Evolutionary conservation across 2,797 vertebrate genomes (phyloP).

Genomic region (Phoxinus dragarum): DNA sequence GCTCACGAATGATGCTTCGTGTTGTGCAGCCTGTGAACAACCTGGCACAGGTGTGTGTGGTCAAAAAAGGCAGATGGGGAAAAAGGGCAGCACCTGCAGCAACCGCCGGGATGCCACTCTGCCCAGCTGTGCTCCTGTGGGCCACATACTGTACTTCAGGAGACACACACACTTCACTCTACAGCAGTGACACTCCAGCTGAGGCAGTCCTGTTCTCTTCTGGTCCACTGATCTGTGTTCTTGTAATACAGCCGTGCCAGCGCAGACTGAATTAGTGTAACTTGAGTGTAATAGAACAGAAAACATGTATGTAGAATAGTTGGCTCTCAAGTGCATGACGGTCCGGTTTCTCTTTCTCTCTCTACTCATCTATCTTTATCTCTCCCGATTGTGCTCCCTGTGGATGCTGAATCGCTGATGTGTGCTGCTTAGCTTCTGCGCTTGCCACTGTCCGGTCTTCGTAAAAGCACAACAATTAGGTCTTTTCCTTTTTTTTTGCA

Average conservation of each 20-base stretch:
- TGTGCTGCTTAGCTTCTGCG: slow-evolving; percentile 34
- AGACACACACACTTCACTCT: slow-evolving; percentile 11
- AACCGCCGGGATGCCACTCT: slow-evolving; percentile 75
- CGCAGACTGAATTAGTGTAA: slow-evolving; percentile 63
- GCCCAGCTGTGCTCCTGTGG: slow-evolving; percentile 80
- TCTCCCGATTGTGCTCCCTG: background rate
- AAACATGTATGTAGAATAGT: slow-evolving; percentile 55
- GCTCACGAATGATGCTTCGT: slow-evolving; percentile 65
- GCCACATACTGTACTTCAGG: slow-evolving; percentile 65
- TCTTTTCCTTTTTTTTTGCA: background rate
- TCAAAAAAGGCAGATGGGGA: slow-evolving; percentile 48
- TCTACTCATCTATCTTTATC: background rate
- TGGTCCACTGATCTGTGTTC: slow-evolving; percentile 56
- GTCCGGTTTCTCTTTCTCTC: slow-evolving; percentile 1
- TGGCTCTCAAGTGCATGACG: slow-evolving; percentile 66
- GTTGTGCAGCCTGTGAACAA: slow-evolving; percentile 63
- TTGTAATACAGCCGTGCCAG: slow-evolving; percentile 62
- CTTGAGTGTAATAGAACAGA: slow-evolving; percentile 63
- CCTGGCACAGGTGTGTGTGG: slow-evolving; percentile 69
- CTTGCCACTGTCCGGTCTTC: background rate
- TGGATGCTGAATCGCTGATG: slow-evolving; percentile 26
- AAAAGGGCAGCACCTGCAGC: slow-evolving; percentile 75
- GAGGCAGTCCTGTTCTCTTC: slow-evolving; percentile 56
- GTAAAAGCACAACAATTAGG: slow-evolving; percentile 41
- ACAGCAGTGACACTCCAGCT: slow-evolving; percentile 37